Evolutionary conservation across 2,797 vertebrate species (phyloP).

Genomic region (Lagorchestes hirsutus): DNA sequence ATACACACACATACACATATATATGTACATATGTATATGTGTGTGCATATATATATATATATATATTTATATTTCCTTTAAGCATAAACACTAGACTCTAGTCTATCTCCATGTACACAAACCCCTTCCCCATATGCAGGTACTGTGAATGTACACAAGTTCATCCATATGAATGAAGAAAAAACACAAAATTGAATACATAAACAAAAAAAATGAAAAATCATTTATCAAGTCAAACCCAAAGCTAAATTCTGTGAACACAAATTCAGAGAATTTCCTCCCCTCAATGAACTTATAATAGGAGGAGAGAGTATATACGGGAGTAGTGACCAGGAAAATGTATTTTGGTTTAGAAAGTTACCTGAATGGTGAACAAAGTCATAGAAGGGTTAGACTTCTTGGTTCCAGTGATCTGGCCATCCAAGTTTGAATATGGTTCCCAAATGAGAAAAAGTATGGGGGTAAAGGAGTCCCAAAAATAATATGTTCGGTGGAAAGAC

Average conservation of each 20-base stretch:
- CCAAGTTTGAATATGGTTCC: not conserved
- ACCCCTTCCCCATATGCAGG: not conserved
- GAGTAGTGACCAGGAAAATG: not conserved
- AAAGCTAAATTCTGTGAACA: not conserved
- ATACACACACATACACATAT: constrained; percentile 47
- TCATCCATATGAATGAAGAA: not conserved
- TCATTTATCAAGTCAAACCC: not conserved
- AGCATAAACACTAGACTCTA: not conserved
- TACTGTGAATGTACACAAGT: not conserved
- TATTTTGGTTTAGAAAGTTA: not conserved
- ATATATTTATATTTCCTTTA: too few relatives aligned
- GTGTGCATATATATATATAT: too few relatives aligned
- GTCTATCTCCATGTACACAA: not conserved
- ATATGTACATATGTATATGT: too few relatives aligned
- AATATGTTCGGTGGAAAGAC: not conserved
- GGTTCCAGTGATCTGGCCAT: not conserved
- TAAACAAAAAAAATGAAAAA: not conserved
- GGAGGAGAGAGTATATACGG: not conserved
- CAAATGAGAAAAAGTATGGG: not conserved
- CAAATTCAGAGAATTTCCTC: not conserved
- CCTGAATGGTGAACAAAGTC: not conserved
- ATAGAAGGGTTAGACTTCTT: not conserved
- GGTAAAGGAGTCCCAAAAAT: not conserved
- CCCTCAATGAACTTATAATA: not conserved
- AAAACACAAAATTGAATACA: not conserved